A percentile compares a stretch with the other conserved stretches of the same genome.
These are phyloP conservation scores for Cheumatopsyche charites DNA, from an alignment of 1,140 invertebrate genomes.

Conservation along the genomic window DNA sequence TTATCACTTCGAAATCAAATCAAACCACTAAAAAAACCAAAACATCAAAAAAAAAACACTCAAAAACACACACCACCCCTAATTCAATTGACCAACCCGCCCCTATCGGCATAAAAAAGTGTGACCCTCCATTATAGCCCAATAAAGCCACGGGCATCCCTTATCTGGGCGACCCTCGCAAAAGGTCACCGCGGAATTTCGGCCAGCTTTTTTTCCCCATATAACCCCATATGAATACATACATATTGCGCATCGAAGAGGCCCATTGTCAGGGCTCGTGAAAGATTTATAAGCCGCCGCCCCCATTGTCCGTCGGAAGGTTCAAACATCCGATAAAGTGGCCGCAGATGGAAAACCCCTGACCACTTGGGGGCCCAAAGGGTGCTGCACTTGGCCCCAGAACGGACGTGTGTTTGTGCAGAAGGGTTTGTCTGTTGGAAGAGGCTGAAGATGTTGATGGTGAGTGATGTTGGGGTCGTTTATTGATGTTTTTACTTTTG, in stretches of 20 bases:
- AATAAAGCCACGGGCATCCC: conserved; percentile 40
- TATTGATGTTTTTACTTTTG: too few species aligned
- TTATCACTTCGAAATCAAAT: background rate
- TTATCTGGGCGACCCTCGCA: conserved; percentile 32
- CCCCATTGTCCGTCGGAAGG: conserved; percentile 32
- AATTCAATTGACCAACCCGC: conserved; percentile 33
- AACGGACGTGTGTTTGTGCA: too few species aligned
- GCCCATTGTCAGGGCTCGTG: background rate
- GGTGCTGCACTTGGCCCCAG: too few species aligned
- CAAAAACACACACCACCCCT: conserved; percentile 14
- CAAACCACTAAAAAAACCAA: background rate
- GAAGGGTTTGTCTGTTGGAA: too few species aligned
- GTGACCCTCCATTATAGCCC: conserved; percentile 42
- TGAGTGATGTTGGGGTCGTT: too few species aligned
- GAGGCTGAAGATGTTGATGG: too few species aligned
- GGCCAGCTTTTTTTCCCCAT: conserved; percentile 17
- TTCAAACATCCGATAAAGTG: conserved; percentile 37
- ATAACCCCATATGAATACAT: too few species aligned
- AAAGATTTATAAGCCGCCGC: conserved; percentile 40
- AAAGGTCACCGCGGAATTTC: conserved; percentile 43
- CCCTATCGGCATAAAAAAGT: conserved; percentile 40
- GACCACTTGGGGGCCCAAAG: conserved; percentile 18
- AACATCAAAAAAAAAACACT: background rate
- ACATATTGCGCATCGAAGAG: too few species aligned
- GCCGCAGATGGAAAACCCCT: conserved; percentile 24